phyloP scores from a whole-genome alignment of 2,113 vertebrate species.

The Sclerurus mexicanus region DNA sequence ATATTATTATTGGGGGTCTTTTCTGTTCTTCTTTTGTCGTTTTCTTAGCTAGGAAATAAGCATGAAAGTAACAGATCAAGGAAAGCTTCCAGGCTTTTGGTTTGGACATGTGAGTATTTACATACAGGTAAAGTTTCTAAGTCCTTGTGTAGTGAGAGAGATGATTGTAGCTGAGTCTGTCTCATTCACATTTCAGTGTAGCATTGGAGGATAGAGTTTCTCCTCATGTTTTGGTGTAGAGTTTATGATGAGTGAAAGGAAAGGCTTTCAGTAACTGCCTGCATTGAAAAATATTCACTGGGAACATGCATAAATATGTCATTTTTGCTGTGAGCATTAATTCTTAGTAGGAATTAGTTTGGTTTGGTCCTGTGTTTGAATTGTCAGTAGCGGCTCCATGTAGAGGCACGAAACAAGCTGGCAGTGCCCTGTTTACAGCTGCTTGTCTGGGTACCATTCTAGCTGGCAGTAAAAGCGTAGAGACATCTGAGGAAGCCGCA shows the following conservation, averaged over 20 bases:
- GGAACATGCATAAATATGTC: not conserved
- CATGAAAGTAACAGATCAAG: not conserved
- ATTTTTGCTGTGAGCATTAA: not conserved
- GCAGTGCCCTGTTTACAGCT: not conserved
- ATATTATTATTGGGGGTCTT: fast-evolving
- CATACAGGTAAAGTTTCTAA: not conserved
- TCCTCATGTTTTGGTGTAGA: not conserved
- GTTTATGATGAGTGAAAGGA: not conserved
- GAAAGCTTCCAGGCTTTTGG: not conserved
- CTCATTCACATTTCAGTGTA: not conserved
- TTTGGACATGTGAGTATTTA: not conserved
- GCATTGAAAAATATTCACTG: not conserved
- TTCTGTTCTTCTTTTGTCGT: not conserved
- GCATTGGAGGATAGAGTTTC: not conserved
- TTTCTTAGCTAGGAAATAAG: not conserved
- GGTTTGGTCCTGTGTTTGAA: not conserved
- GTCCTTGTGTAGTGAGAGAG: not conserved
- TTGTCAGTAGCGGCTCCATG: not conserved
- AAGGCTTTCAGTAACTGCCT: not conserved
- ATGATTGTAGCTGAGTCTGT: not conserved
- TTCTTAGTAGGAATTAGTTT: not conserved
- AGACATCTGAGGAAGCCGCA: not conserved
- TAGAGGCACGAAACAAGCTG: not conserved
- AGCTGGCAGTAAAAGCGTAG: not conserved
- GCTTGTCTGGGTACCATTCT: not conserved